Evolutionary conservation across 2,888 invertebrate genomes (phyloP).

Genomic region (Lucinisca nassula): DNA sequence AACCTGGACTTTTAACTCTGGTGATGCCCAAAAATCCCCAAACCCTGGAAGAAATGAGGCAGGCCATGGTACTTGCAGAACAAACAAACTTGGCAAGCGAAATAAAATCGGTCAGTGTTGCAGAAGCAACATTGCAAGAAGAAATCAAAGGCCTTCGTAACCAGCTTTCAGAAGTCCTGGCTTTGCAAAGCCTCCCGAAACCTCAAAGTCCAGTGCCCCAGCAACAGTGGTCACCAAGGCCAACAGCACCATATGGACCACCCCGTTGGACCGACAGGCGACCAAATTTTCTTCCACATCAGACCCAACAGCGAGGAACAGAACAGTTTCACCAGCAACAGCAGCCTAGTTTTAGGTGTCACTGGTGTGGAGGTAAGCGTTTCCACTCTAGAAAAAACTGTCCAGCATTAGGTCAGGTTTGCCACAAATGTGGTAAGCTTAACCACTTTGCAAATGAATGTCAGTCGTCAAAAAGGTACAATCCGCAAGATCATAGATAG

Average conservation of each 20-base stretch:
- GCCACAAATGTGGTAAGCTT: background rate
- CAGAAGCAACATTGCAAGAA: background rate
- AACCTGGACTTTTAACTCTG: background rate
- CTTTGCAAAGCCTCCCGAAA: background rate
- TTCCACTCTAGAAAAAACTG: background rate
- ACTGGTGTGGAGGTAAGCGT: background rate
- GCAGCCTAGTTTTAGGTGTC: background rate
- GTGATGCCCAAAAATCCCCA: conserved; percentile 7
- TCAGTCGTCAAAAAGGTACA: background rate
- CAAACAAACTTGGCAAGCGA: background rate
- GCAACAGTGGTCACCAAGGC: background rate
- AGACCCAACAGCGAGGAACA: no score
- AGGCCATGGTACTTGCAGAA: conserved; percentile 5
- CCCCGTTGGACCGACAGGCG: no score
- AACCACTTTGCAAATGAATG: background rate
- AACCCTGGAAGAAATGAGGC: background rate
- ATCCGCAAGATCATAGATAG: background rate
- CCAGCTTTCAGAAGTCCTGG: background rate
- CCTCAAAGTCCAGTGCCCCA: background rate
- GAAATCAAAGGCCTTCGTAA: background rate
- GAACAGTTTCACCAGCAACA: background rate
- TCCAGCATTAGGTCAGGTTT: background rate
- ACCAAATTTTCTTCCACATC: no score
- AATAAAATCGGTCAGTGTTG: background rate
- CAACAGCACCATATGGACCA: no score